phyloP scores from a whole-genome alignment of 1,140 invertebrate genomes.

The Cydia strobilella region DNA sequence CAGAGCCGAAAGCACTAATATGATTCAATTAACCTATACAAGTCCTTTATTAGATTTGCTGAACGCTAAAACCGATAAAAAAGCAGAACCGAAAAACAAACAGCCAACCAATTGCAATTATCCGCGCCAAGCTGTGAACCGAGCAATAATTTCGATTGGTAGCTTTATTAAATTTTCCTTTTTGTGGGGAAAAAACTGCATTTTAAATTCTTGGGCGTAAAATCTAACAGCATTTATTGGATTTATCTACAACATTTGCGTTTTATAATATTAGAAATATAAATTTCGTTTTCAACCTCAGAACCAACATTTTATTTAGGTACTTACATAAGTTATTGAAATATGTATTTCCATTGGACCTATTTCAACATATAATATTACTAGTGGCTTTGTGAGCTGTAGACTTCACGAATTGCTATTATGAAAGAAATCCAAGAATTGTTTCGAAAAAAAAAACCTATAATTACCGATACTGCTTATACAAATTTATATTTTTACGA shows the following conservation, averaged over 20 bases:
- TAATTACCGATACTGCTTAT: no score
- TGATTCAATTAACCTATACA: slow-evolving; percentile 7
- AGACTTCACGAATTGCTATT: no score
- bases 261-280: not conserved
- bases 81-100: slow-evolving; percentile 1
- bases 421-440: no score
- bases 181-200: slow-evolving; percentile 13
- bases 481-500: no score
- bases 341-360: not conserved
- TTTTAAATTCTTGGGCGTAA: slow-evolving; percentile 8
- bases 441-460: no score
- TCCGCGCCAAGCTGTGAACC: slow-evolving; percentile 21
- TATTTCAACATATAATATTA: no score
- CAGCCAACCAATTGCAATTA: slow-evolving; percentile 26
- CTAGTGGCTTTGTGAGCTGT: no score
- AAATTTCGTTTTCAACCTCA: not conserved
- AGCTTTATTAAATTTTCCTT: slow-evolving; percentile 30
- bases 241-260: not conserved
- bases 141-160: slow-evolving; percentile 18
- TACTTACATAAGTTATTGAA: not conserved
- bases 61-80: slow-evolving; percentile 11
- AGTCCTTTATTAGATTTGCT: slow-evolving; percentile 9
- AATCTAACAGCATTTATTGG: slow-evolving; percentile 15
- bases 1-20: not conserved
- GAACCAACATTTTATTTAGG: no score